Percentiles rank a stretch among this genome's conserved stretches.
phyloP scores from a whole-genome alignment of 1,140 invertebrate species.

The Drosophila miranda region DNA sequence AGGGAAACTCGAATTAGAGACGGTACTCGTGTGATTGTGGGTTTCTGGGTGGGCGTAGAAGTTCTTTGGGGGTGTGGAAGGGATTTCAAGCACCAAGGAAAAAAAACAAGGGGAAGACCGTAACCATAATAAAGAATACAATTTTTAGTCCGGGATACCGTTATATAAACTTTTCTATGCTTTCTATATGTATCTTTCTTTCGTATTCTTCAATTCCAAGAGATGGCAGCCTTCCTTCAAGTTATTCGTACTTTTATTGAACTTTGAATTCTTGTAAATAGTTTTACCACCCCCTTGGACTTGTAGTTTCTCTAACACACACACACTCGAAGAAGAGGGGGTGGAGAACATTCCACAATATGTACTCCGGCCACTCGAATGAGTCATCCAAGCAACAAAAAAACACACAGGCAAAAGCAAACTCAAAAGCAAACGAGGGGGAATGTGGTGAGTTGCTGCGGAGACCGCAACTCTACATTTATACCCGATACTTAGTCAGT shows the following conservation, averaged over 20 bases:
- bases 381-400: constrained; percentile 56
- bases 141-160: too few species aligned
- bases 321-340: constrained; percentile 16
- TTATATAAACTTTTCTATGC: neutral
- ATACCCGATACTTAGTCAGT: too few species aligned
- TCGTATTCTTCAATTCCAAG: neutral
- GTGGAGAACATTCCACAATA: constrained; percentile 70
- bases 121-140: too few species aligned
- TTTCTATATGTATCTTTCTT: neutral
- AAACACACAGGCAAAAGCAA: constrained; percentile 38
- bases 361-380: constrained; percentile 64
- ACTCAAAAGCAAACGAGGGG: too few species aligned
- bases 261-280: constrained; percentile 33
- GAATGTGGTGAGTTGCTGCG: too few species aligned
- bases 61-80: constrained; percentile 13
- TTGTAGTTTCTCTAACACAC: constrained; percentile 32
- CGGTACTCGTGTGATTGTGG: constrained; percentile 29
- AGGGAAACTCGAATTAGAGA: constrained; percentile 60
- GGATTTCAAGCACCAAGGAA: too few species aligned
- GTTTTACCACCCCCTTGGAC: constrained; percentile 58
- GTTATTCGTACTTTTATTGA: neutral
- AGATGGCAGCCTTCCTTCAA: neutral
- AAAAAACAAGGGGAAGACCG: too few species aligned
- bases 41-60: too few species aligned
- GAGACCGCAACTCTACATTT: too few species aligned